Conservation (phyloP, 2,888 invertebrate genomes). For the Cerastoderma edule region DNA sequence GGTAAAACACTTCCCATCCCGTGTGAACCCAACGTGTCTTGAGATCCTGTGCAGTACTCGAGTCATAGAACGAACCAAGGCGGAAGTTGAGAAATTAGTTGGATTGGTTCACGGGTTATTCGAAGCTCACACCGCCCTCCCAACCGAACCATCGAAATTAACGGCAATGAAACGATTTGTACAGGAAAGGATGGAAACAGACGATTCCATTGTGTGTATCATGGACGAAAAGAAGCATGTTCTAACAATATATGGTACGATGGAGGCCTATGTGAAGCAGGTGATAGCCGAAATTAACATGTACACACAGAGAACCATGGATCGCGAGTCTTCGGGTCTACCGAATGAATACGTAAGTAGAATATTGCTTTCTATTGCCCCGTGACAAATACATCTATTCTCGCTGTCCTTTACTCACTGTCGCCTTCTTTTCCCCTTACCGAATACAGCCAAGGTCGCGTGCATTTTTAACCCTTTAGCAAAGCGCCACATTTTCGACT, state of each 20-base stretch:
- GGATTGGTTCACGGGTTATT: constrained; percentile 48
- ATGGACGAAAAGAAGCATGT: constrained; percentile 40
- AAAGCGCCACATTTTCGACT: no score
- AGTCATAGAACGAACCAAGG: constrained; percentile 43
- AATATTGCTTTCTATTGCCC: background rate
- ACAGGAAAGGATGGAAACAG: constrained; percentile 30
- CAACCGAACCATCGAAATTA: constrained; percentile 21
- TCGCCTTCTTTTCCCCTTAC: background rate
- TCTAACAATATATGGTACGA: constrained; percentile 38
- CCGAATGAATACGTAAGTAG: constrained; percentile 46
- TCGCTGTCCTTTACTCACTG: constrained; percentile 2
- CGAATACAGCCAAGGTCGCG: background rate
- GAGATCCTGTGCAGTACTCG: constrained; percentile 52
- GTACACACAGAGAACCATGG: background rate
- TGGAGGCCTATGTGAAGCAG: constrained; percentile 36
- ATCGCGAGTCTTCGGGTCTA: constrained; percentile 16
- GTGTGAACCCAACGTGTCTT: constrained; percentile 41
- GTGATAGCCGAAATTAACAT: constrained; percentile 32
- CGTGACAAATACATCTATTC: background rate
- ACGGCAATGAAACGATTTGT: constrained; percentile 34
- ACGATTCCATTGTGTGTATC: constrained; percentile 40
- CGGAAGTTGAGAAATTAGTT: constrained; percentile 49
- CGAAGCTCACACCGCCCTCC: constrained; percentile 37
- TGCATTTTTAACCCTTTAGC: background rate
- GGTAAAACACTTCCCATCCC: constrained; percentile 40